Base-by-base conservation (phyloP, 1,140 invertebrate species). In the Drosophila kohkoa region DNA sequence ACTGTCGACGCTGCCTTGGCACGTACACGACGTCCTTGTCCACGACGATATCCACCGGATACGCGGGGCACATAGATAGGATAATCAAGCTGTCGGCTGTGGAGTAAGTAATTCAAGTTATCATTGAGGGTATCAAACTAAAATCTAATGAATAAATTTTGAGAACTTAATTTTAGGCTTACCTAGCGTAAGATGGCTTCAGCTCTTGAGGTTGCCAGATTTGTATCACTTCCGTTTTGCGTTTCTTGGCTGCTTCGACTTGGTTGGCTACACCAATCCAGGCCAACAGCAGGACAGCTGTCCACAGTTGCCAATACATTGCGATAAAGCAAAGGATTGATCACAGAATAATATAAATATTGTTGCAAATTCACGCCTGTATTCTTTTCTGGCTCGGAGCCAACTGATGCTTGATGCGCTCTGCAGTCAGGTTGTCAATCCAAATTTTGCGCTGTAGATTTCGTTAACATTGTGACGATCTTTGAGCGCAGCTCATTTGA, bases 251-350 rank as follows among this genome's bases (percentile, higher is more conserved):
- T 54, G 72, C 76, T 46, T 69, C 16, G 6, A 46, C 28, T 38
- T 59, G 35, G 7, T 4, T 35, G 30, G 64, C 46, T 52, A 13
- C 55, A 32, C 11, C 52, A 46, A 64, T 52, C 38, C 62, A 75
- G 20, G 64, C 35, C 16, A 87, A 38, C 11, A 87, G 32, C 48
- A 80, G 15, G 6, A 88, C 13, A 13, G 73, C 65, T 48, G 52
- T 25, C 45, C 30, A 65, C 7, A 80, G 32, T 66, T 45, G 43
- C 73, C 73, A 80, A 58, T 72, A 25, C 82, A 87, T 87, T 30
- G 25, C 43, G 59, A 3, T 20, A 8, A 5, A 41, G 2, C 25
- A 1, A 8, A 13, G 5, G 5, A 5, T 25, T 25, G 20, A 25
- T 25, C 20, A 25, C 20, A 0, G 20, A 25, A 25, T 25, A 25